Evolutionary conservation across 1,140 invertebrate species (phyloP).

Genomic region (Neelides sp.): DNA sequence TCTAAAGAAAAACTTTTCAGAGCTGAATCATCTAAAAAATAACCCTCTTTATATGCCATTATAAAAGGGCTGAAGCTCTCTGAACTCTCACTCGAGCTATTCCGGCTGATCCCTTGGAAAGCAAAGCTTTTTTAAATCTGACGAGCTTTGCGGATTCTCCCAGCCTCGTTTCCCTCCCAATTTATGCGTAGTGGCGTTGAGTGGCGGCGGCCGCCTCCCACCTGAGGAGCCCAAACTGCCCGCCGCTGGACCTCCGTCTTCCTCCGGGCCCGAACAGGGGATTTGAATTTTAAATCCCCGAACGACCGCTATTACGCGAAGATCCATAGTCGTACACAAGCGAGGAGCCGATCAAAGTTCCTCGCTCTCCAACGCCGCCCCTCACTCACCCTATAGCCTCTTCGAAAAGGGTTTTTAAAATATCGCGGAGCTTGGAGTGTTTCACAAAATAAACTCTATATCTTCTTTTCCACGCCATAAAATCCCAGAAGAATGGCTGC

Average conservation of each 20-base stretch:
- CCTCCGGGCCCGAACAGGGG: too few species aligned
- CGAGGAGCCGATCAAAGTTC: slow-evolving; percentile 35
- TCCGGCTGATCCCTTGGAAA: slow-evolving; percentile 27
- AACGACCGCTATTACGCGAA: slow-evolving; percentile 32
- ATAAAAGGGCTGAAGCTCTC: slow-evolving; percentile 19
- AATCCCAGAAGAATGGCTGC: slow-evolving; percentile 32
- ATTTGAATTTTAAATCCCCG: slow-evolving; percentile 29
- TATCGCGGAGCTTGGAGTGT: slow-evolving; percentile 33
- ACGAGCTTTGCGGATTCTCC: slow-evolving; percentile 27
- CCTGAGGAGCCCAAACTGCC: too few species aligned
- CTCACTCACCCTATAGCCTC: background rate
- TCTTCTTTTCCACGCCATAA: slow-evolving; percentile 36
- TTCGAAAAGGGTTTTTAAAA: slow-evolving; percentile 33
- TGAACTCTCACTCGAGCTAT: slow-evolving; percentile 18
- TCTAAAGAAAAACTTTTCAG: slow-evolving; percentile 24
- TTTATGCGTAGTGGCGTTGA: slow-evolving; percentile 24
- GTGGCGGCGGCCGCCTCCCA: slow-evolving; percentile 7
- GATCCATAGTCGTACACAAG: too few species aligned
- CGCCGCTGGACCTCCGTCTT: too few species aligned
- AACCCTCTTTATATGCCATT: slow-evolving; percentile 29
- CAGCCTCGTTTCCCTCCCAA: slow-evolving; percentile 28
- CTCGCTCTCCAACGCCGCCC: slow-evolving; percentile 6
- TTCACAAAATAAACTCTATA: slow-evolving; percentile 35
- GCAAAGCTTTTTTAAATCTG: slow-evolving; percentile 29
- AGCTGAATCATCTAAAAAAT: slow-evolving; percentile 31